Base-by-base conservation (phyloP, 2,888 invertebrate genomes). In the Synergus gifuensis region DNA sequence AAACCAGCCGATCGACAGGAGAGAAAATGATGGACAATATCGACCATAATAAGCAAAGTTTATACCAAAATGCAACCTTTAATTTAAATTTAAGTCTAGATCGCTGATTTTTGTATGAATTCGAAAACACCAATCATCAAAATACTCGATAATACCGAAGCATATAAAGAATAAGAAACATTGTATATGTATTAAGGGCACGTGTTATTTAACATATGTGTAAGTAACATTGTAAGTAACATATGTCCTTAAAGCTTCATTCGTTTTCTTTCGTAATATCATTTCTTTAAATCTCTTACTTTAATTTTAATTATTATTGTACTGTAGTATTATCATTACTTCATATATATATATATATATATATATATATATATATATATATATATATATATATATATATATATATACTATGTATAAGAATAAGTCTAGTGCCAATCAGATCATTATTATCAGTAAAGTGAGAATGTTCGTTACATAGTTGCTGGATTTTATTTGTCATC, bases 1-100 rank as follows among this genome's bases (percentile, higher is more conserved):
- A 46, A 85, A 86, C 66, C 90, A 92, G 82, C 88, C 87, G 80
- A 84, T 90, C 77, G 90, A 91, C 80, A 89, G 91, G 84, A 87
- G 88, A 83, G 89, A 90, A 22, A 86, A 86, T 63, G 86, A 90
- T 58, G 89, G 89, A 81, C 89, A 89, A 80, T 90, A 86, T 81
- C 86, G 86, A 73, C 84, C 85, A 64, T 87, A 85, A 85, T 36
- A 14, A 49, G 36, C n/a, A 54, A 73, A 49, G n/a, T 54, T 12
- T n/a, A 58, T 58, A 73, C 73, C 73, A 73, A 73, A 73, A 40
- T 73, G n/a, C n/a, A 54, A 40, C n/a, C n/a, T 8, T n/a, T 54
- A 73, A 36, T 54, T 73, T 73, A 54, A 73, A 54, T n/a, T 22
- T 69, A 69, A 28, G 28, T 73, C 73, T 18, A 9, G 9, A 36